A percentile compares a stretch with the other conserved stretches of the same genome.
phyloP scores from a whole-genome alignment of 2,113 vertebrate species.

The Channa argus region DNA sequence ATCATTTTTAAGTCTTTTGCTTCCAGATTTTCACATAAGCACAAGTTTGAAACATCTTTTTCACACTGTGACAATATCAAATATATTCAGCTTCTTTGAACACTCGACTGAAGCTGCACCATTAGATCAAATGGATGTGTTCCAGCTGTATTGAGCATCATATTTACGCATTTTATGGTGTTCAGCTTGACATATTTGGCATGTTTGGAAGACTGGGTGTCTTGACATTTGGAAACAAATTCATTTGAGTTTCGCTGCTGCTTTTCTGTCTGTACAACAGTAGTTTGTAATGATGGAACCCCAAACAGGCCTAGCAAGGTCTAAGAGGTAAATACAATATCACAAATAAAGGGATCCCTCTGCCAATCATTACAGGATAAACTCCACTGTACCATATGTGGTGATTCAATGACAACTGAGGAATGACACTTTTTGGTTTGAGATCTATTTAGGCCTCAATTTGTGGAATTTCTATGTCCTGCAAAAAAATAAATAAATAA shows the following conservation, averaged over 20 bases:
- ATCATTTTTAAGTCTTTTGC: background rate
- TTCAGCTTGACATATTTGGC: slow-evolving; percentile 6
- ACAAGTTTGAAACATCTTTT: background rate
- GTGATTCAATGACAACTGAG: too few species aligned
- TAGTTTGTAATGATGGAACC: background rate
- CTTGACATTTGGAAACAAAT: slow-evolving; percentile 1
- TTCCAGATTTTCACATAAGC: background rate
- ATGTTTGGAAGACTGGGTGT: background rate
- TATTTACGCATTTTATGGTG: background rate
- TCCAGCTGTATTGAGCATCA: background rate
- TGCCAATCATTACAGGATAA: background rate
- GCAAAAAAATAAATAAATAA: too few species aligned
- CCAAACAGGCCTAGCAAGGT: background rate
- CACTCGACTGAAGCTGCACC: background rate
- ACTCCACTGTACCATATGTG: too few species aligned
- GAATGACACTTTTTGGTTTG: too few species aligned
- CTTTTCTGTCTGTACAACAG: background rate
- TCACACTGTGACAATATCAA: background rate
- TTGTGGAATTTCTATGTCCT: too few species aligned
- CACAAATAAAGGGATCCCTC: too few species aligned
- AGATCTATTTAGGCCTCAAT: too few species aligned
- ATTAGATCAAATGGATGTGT: background rate
- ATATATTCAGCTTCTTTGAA: background rate
- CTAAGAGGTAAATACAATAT: too few species aligned
- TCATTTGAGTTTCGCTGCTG: background rate